Conservation (phyloP, 2,797 vertebrate genomes). For the Gymnocypris eckloni region DNA sequence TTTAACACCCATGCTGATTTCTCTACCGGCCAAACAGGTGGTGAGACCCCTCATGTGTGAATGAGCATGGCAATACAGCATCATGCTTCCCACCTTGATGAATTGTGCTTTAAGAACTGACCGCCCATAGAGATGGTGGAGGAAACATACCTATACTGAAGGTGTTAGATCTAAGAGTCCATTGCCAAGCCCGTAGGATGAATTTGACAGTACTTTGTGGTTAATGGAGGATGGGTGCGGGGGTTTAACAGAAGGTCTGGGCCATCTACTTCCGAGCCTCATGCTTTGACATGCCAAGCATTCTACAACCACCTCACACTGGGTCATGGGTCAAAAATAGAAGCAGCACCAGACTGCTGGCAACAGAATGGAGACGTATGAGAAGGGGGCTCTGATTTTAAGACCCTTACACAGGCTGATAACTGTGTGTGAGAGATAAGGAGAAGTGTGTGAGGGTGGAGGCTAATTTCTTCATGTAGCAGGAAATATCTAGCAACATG, state of each 20-base stretch:
- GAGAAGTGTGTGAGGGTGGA: background rate
- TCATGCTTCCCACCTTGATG: background rate
- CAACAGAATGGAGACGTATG: constrained; percentile 12
- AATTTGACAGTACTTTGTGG: constrained; percentile 31
- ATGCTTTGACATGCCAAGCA: constrained; percentile 52
- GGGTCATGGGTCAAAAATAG: constrained; percentile 59
- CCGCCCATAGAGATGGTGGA: background rate
- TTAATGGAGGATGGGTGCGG: background rate
- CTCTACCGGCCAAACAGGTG: constrained; percentile 38
- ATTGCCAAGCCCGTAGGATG: background rate
- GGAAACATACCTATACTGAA: constrained; percentile 7
- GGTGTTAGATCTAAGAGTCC: constrained; percentile 13
- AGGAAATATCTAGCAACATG: background rate
- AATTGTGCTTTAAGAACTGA: background rate
- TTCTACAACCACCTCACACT: constrained; percentile 56
- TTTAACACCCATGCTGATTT: constrained; percentile 27
- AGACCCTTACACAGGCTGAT: constrained; percentile 4
- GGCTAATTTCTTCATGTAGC: background rate
- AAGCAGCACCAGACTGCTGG: constrained; percentile 27
- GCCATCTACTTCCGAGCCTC: background rate
- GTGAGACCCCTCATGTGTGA: background rate
- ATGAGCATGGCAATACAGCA: constrained; percentile 19
- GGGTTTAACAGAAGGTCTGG: constrained; percentile 38
- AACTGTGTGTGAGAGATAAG: background rate
- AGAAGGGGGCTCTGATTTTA: constrained; percentile 14